These are phyloP conservation scores for Alaudala cheleensis DNA, from an alignment of 2,113 vertebrate species.

Conservation along the genomic window DNA sequence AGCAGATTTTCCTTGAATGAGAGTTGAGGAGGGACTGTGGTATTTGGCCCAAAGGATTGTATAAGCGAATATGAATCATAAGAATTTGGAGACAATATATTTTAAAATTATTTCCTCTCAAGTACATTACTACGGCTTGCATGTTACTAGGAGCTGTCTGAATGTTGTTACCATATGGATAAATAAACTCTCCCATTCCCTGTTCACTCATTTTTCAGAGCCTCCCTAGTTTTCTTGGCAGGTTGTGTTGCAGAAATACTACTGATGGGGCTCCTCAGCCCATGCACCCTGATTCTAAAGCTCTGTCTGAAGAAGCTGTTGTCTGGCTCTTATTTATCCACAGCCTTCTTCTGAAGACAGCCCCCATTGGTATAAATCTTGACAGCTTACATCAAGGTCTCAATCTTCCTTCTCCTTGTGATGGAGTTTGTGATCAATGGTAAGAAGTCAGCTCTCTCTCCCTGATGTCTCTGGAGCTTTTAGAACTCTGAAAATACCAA, in stretches of 20 bases:
- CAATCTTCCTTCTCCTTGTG: slow-evolving; percentile 43
- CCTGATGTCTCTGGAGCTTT: slow-evolving; percentile 59
- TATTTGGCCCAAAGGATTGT: slow-evolving; percentile 35
- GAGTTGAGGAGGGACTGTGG: slow-evolving; percentile 2
- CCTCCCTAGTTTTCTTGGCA: slow-evolving; percentile 26
- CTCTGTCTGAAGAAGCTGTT: neutral
- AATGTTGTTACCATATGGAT: slow-evolving; percentile 25
- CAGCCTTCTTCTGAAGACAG: slow-evolving; percentile 36
- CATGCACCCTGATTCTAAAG: slow-evolving; percentile 1
- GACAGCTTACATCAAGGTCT: slow-evolving; percentile 57
- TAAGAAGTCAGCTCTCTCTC: slow-evolving; percentile 65
- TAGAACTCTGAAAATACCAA: slow-evolving; percentile 71
- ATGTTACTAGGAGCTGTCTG: neutral
- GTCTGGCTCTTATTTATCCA: slow-evolving; percentile 48
- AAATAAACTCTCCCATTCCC: slow-evolving; percentile 37
- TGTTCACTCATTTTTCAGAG: slow-evolving; percentile 11
- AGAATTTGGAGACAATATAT: slow-evolving; percentile 23
- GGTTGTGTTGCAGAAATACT: slow-evolving; percentile 23
- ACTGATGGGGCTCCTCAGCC: slow-evolving; percentile 41
- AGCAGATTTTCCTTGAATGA: slow-evolving; percentile 37
- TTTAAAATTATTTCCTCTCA: slow-evolving; percentile 49
- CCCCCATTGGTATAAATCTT: slow-evolving; percentile 39
- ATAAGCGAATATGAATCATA: slow-evolving; percentile 16
- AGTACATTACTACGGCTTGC: neutral
- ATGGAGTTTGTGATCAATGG: slow-evolving; percentile 58